Base-by-base conservation (phyloP, 2,888 invertebrate species). In the Gastracanthus pulcherrimus region DNA sequence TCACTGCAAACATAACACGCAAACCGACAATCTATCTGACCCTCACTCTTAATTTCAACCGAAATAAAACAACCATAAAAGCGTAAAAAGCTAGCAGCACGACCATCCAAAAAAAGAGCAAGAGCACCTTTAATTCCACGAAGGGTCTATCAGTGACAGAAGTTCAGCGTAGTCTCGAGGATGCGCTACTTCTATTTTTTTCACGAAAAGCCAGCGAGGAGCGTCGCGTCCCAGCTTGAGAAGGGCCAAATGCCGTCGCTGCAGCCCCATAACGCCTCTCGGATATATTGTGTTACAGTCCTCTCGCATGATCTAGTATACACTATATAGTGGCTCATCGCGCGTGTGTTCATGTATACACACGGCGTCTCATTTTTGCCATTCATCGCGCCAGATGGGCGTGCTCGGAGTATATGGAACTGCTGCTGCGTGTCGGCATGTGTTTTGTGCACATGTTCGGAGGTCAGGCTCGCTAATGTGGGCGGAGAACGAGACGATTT, bases 321-420 rank as follows among this genome's bases (percentile, higher is more conserved):
- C 38, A 48, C 9, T 62, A 16, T 34, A 16, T 41, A 23, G 26
- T 23, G 26, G 19, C 45, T 58, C 19, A 6, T 41, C 1, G n/a
- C 16, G 4, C n/a, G 34, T n/a, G n/a, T n/a, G n/a, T n/a, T n/a
- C n/a, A n/a, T n/a, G n/a, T n/a, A n/a, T n/a, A n/a, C n/a, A n/a
- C n/a, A 6, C 11, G 38, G 26, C 31, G 26, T 26, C 23, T 51
- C 48, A 64, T 64, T 75, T 74, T 75, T 58, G 75, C 29, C 67
- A 76, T 76, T 67, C 64, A 76, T 76, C 67, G 55, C 31, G 36
- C 51, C 76, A 67, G 55, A 76, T 76, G 76, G 48, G 64, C 51
- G 26, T 11, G 6, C 34, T 51, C 34, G 7, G 36, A 5, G 41
- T 11, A 48, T 55, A 55, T 55, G 55, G n/a, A n/a, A n/a, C n/a